A percentile compares a stretch with the other conserved stretches of the same genome.
phyloP scores from a whole-genome alignment of 2,113 vertebrate genomes.

The Hyaena hyaena region DNA sequence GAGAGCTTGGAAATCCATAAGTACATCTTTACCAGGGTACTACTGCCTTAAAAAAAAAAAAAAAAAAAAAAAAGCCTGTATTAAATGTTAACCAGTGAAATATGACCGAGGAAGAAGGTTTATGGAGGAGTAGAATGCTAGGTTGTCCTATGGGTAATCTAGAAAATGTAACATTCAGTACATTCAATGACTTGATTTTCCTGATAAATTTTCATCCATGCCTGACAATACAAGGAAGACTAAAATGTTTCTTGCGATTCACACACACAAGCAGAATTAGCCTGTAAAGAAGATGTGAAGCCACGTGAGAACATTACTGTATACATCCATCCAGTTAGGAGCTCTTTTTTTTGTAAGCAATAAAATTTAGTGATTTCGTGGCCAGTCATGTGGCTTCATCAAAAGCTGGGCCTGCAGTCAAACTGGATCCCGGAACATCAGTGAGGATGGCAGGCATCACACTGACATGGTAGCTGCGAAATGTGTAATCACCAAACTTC shows the following conservation, averaged over 20 bases:
- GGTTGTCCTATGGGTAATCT: background rate
- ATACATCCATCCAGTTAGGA: background rate
- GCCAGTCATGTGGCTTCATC: background rate
- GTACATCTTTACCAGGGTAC: constrained; percentile 52
- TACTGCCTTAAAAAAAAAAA: constrained; percentile 26
- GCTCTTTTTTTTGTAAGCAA: background rate
- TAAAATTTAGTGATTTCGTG: background rate
- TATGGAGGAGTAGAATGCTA: constrained; percentile 37
- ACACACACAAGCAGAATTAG: background rate
- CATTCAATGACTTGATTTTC: constrained; percentile 51
- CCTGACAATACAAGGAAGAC: background rate
- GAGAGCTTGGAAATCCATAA: constrained; percentile 60
- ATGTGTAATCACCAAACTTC: constrained; percentile 57
- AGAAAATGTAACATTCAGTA: background rate
- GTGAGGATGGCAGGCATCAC: fast-evolving
- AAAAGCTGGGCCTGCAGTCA: background rate
- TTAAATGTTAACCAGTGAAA: constrained; percentile 30
- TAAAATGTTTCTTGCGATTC: background rate
- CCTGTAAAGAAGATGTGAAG: background rate
- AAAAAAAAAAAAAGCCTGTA: background rate
- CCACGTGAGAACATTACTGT: background rate
- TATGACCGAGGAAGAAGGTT: constrained; percentile 52
- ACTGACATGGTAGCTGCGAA: background rate
- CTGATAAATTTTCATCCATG: constrained; percentile 7
- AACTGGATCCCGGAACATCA: background rate